Evolutionary conservation across 2,888 invertebrate genomes (phyloP), one percentile per base, ranked within the genome.

Genomic region (Ctena decussata): DNA sequence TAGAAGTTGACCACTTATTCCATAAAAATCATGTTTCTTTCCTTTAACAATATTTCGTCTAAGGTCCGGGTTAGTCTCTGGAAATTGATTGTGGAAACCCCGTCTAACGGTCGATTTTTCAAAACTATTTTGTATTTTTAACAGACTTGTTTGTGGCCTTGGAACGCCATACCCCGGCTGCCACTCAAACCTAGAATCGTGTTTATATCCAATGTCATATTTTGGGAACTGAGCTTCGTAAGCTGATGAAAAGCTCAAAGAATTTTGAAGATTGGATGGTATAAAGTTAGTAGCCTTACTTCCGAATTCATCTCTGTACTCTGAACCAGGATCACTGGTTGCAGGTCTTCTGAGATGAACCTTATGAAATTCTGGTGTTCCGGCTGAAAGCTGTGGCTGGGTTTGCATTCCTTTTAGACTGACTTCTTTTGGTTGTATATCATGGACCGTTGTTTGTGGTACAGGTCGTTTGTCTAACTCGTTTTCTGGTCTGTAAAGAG

Each of bases 41-140:
- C 95, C 95, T 11, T 78, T 81, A 12, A 87, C 82, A 46, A 93
- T 91, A 88, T 95, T 94, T 65, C 92, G 88, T 77, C 95, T 81
- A n/a, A 95, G 90, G 80, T 95, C 95, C 8, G 95, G 94, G 80
- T 93, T 92, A 37, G 46, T 85, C 86, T 95, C 95, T 6, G 90
- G 92, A 84, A 95, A 95, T 35, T 85, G 79, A 6, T 77, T n/a
- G 76, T 94, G 94, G 86, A 95, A 95, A 32, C 91, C 88, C 65
- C 84, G 86, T 39, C 92, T 89, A 6, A 92, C 90, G 1, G 91
- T 88, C 0, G 94, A 91, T 82, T 95, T 95, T 57, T 87, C 89
- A 90, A 95, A 95, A n/a, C 86, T 87, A 84, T 95, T 91, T 86
- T 95, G 95, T 30, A 95, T 84, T 0, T 92, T 72, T 0, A 93